A percentile compares a stretch with the other conserved stretches of the same genome.
phyloP scores from a whole-genome alignment of 2,113 vertebrate genomes.

The Glaucidium brasilianum region DNA sequence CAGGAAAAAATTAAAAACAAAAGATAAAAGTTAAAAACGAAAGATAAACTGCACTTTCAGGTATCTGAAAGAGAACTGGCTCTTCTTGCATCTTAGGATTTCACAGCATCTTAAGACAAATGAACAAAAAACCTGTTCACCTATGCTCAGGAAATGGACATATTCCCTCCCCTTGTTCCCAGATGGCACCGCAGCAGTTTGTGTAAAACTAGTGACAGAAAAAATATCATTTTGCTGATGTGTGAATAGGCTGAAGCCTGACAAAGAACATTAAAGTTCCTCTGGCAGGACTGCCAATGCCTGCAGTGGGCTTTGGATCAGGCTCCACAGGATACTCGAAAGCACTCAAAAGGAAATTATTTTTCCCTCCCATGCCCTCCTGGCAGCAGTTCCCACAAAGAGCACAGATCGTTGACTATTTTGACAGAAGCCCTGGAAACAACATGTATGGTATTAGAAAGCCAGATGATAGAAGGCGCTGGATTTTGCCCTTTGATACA shows the following conservation, averaged over 20 bases:
- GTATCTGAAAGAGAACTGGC: constrained; percentile 15
- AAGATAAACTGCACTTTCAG: constrained; percentile 17
- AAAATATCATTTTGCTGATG: not conserved
- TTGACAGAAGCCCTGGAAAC: constrained; percentile 40
- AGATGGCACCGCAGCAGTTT: not conserved
- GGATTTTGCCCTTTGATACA: constrained; percentile 30
- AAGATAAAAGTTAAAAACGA: constrained; percentile 4
- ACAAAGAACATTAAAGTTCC: not conserved
- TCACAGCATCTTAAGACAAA: constrained; percentile 35
- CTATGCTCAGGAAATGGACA: constrained; percentile 34
- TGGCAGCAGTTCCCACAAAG: not conserved
- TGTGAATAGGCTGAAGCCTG: not conserved
- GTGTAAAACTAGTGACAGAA: constrained; percentile 1
- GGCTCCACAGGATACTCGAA: not conserved
- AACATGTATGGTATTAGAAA: not conserved
- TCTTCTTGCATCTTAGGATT: constrained; percentile 34
- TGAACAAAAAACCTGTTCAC: not conserved
- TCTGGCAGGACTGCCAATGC: not conserved
- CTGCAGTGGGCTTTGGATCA: not conserved
- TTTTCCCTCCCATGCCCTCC: not conserved
- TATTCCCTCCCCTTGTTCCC: constrained; percentile 18
- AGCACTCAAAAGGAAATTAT: not conserved
- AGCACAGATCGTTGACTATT: not conserved
- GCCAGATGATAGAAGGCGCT: not conserved
- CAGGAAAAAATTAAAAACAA: not conserved